Conservation (phyloP, 64 coral and sea anemone genomes). For the Acropora tenuis region DNA sequence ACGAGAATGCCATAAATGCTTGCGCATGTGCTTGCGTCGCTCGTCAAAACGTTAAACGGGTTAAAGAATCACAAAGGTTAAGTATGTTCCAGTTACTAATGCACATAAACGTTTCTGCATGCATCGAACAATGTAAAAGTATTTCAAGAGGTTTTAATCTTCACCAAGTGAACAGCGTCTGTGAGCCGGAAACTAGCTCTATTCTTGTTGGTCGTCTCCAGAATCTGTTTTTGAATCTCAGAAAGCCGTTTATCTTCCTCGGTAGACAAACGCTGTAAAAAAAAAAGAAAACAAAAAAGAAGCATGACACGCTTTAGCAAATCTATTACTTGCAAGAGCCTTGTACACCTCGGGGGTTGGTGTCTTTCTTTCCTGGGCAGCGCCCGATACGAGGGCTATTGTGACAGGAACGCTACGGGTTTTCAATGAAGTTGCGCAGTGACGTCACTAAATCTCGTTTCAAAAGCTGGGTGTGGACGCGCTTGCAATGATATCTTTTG, state of each 20-base stretch:
- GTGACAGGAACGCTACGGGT: too few species aligned
- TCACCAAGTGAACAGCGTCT: conserved; percentile 30
- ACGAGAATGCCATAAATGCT: too few species aligned
- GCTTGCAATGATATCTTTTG: not conserved
- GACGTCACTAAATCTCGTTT: not conserved
- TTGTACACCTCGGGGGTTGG: too few species aligned
- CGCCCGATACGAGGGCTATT: too few species aligned
- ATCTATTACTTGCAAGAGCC: too few species aligned
- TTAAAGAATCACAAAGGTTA: too few species aligned
- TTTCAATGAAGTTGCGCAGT: not conserved
- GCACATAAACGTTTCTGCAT: too few species aligned
- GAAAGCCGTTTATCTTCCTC: conserved; percentile 94
- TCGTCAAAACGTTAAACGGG: too few species aligned
- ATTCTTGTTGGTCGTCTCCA: conserved; percentile 91
- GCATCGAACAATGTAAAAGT: not conserved
- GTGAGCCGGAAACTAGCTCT: conserved; percentile 67
- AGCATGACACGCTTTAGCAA: too few species aligned
- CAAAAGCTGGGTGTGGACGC: not conserved
- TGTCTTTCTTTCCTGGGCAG: too few species aligned
- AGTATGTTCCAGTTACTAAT: too few species aligned
- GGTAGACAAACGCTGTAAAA: conserved; percentile 65
- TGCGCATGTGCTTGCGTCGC: too few species aligned
- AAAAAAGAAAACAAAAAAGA: not conserved
- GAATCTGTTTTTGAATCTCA: conserved; percentile 96
- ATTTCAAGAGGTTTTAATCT: not conserved